Evolutionary conservation across 2,797 vertebrate genomes (phyloP), one percentile per base, ranked within the genome.

Genomic region (Falco concolor): DNA sequence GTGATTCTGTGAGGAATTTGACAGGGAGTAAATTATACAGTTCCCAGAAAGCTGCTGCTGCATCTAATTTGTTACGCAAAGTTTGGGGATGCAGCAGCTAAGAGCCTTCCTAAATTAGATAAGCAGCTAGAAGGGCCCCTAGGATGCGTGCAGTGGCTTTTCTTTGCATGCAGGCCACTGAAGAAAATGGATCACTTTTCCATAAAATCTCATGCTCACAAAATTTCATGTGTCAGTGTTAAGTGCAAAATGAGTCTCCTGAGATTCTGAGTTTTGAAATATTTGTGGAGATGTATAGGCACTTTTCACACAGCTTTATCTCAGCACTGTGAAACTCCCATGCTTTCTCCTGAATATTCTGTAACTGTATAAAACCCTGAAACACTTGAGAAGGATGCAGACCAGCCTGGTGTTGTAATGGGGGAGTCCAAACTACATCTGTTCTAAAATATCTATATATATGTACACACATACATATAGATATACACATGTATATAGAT

Each of bases 271-370:
- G 63, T 73, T 96, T 84, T 81, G 45, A 82, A 84, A 84, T 84
- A 70, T 76, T 84, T 93, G 50, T 79, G 49, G 77, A 87, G 72
- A 90, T 54, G 56, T 57, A 70, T 57, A 44, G 57, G 56, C 22
- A 40, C 36, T 94, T 94, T 95, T 95, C 74, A 88, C 82, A 91
- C 79, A 93, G 67, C 67, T 89, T 86, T 82, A 77, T 89, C 83
- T 82, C 60, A 47, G 24, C 42, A 9, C 59, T 68, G 59, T 73
- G 65, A 93, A 78, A 84, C 84, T 96, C 90, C 84, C 86, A 87
- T 77, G 77, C n/a, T 65, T 95, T 92, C 60, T 83, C 24, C 36
- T 32, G 67, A 64, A 49, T 42, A 38, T 17, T 90, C 77, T 56
- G 28, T 69, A 69, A 76, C 85, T 53, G 65, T 30, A 52, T 84